These are phyloP conservation scores for Cephonodes hylas DNA, from an alignment of 2,888 invertebrate species.

Conservation along the genomic window DNA sequence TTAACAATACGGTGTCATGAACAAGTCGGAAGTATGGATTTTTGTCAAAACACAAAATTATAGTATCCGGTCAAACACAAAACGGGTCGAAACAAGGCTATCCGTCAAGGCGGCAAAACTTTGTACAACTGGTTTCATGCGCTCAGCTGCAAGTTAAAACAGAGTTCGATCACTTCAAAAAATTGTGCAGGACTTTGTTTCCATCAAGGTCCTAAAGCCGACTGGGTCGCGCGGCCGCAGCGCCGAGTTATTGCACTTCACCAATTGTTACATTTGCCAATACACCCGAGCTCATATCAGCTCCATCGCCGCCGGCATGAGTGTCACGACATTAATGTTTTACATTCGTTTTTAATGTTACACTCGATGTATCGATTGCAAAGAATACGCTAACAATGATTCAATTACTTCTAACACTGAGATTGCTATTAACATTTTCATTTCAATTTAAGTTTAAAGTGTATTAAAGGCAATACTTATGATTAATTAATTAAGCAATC, in stretches of 20 bases:
- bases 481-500: neutral
- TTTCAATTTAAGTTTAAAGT: no score
- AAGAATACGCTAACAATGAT: neutral
- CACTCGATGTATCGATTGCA: neutral
- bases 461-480: no score
- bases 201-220: conserved; percentile 25
- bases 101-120: conserved; percentile 18
- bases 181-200: conserved; percentile 24
- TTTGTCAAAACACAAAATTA: conserved; percentile 15
- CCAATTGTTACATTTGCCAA: conserved; percentile 22
- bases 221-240: neutral
- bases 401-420: neutral
- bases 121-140: conserved; percentile 21
- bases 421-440: neutral
- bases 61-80: conserved; percentile 17
- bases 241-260: conserved; percentile 18
- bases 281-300: conserved; percentile 13
- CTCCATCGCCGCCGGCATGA: conserved; percentile 5
- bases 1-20: neutral
- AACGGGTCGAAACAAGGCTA: conserved; percentile 21
- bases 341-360: neutral
- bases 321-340: neutral
- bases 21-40: conserved; percentile 13
- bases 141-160: conserved; percentile 20
- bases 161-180: conserved; percentile 19